Base-by-base conservation (phyloP, 2,888 invertebrate genomes). In the Microplitis deprimator region DNA sequence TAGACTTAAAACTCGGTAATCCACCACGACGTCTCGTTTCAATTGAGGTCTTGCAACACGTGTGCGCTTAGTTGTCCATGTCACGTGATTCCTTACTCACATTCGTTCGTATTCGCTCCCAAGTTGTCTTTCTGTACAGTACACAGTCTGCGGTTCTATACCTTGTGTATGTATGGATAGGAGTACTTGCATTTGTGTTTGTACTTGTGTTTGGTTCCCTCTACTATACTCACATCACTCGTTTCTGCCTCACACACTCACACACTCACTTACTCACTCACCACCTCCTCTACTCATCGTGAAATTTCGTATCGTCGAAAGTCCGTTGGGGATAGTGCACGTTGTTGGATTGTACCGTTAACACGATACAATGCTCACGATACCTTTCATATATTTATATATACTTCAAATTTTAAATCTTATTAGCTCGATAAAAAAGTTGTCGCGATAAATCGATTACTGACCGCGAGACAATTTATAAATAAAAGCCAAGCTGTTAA, bases 31-130 rank as follows among this genome's bases (percentile, higher is more conserved):
- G 73, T 73, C 64, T 65, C 29, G 73, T 65, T 72, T 65, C 64
- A 17, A 39, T 71, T 39, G 20, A 40, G 29, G 64, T 64, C 61
- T 72, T 38, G 72, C 65, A 73, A 73, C 73, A 73, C 73, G 73
- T 73, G 65, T 65, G 73, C 65, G 40, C 13, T 20, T 64, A 7
- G 68, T 20, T 41, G 64, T 65, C 64, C 38, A 71, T 40, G 81
- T 84, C 84, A 84, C 84, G 84, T 84, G 84, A 84, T 80, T 65
- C 65, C 72, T 78, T 71, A 65, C 78, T 82, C 81, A 82, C 79
- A 83, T 82, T 16, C 59, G 4, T 59, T 6, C 62, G 16, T 20
- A 20, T 16, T 8, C 16, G 16, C 8, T 8, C 62, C 62, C 20
- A 17, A 62, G 59, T 59, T n/a, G 59, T 59, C 59, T 59, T 59